Base-by-base conservation (phyloP, 2,888 invertebrate genomes). In the Eupithecia insigniata region DNA sequence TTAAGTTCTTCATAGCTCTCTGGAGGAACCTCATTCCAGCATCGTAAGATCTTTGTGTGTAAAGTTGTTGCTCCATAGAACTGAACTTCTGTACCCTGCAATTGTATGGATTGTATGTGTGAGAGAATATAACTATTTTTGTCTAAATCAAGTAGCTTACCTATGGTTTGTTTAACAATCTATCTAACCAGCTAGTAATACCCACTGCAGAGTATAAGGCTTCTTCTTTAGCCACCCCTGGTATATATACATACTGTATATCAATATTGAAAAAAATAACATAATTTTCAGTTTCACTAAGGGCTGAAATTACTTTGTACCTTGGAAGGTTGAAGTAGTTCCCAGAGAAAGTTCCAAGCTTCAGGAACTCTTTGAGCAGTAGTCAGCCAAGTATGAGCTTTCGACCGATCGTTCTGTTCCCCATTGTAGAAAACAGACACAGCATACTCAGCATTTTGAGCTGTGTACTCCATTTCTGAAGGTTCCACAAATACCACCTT, bases 321-420 rank as follows among this genome's bases (percentile, higher is more conserved):
- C 95, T 98, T 97, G 80, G 96, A 96, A 12, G 97, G 96, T 85
- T 96, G 96, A 80, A 99, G 95, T 36, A 99, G 95, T 77, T 98
- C 96, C 98, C 99, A 99, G 8, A 98, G 96, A 89, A 98, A 98
- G 81, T 96, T 96, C 99, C 99, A 99, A 39, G 99, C 98, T 88
- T 98, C 97, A 1, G 96, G 96, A 32, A 98, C 98, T 78, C 96
- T 95, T 90, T 99, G 98, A 16, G 97, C 97, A 79, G 96, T 95
- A 55, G 97, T 97, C 62, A 99, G 95, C 98, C 98, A 98, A 64
- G 96, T 95, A 85, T 98, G 98, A 75, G 97, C 97, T 80, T 96
- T 96, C 16, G 96, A 96, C 84, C 97, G 96, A 80, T 97, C 96
- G 64, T 87, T 90, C 85, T 85, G 95, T 82, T 91, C 95, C 84